Evolutionary conservation across 64 coral and sea anemone genomes (phyloP), one percentile per base, ranked within the genome.

Genomic region (Hydrozoanthus tunicans): DNA sequence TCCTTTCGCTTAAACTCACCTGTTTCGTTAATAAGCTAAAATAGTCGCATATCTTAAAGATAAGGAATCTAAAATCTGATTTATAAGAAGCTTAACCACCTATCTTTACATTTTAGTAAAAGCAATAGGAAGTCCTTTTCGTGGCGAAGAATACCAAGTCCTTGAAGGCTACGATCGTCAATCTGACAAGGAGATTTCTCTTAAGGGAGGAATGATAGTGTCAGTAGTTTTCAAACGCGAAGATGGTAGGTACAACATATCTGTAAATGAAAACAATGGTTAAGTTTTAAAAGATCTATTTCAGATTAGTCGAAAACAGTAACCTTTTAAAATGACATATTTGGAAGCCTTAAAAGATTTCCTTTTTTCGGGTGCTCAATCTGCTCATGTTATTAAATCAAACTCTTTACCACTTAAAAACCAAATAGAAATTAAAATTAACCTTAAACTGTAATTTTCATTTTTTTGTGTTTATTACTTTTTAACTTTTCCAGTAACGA

Each of bases 81-180:
- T 43, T 43, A 80, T 62, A 61, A 0, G 7, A 72, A 74, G 13
- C 71, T 74, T 2, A 74, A 74, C 6, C 9, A 9, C 43, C 9
- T 11, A 4, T 3, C 3, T 32, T 73, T 58, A 5, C 53, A 15
- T 86, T 86, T 23, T 7, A 86, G 83, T 86, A 51, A 86, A 51
- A 26, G 11, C 60, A 6, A 86, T 86, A 59, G 83, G 83, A 58
- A 86, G 83, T 56, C 83, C 83, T 20, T 59, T 86, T 60, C 68
- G 67, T 59, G 13, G 70, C 20, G 7, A 74, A 56, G 12, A 74
- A 15, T 86, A 73, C 83, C n/a, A 57, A 73, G 68, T 74, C 10
- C 68, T 73, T 69, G 83, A 86, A 73, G 68, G 60, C 11, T 86
- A 86, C 9, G 54, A 86, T 9, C 8, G 70, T 14, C 67, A 72